Evolutionary conservation across 2,113 vertebrate species (phyloP).

Genomic region (Eonycteris spelaea): DNA sequence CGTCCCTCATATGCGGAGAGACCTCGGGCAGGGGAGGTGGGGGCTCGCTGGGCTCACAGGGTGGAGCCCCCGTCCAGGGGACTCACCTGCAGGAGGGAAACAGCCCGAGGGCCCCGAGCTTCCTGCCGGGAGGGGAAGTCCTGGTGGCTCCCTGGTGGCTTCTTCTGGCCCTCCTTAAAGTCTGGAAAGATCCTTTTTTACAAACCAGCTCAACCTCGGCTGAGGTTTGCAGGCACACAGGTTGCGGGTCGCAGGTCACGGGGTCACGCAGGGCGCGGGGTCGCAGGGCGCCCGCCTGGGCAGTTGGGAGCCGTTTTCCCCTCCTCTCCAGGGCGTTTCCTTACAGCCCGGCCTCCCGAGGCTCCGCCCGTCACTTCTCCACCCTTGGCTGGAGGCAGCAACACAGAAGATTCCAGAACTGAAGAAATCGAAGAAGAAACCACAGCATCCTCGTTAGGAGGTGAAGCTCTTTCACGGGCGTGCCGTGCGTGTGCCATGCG

Average conservation of each 20-base stretch:
- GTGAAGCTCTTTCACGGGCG: constrained; percentile 41
- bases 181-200: accelerated
- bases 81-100: too few species aligned
- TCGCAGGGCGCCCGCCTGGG: accelerated
- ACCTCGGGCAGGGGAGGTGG: too few species aligned
- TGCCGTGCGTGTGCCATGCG: too few species aligned
- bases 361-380: constrained; percentile 79
- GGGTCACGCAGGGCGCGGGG: too few species aligned
- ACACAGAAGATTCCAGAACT: accelerated
- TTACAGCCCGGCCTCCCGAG: constrained; percentile 57
- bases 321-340: constrained; percentile 9
- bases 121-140: background rate
- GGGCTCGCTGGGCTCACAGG: too few species aligned
- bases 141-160: background rate
- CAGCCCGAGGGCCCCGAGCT: too few species aligned
- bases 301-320: accelerated
- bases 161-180: background rate
- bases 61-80: too few species aligned
- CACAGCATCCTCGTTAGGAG: background rate
- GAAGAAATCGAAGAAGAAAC: constrained; percentile 51
- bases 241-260: accelerated
- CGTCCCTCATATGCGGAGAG: too few species aligned
- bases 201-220: background rate
- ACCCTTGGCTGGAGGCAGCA: background rate
- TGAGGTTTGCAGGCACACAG: accelerated